Base-by-base conservation (phyloP, 1,140 invertebrate genomes). In the Dreissena polymorpha region DNA sequence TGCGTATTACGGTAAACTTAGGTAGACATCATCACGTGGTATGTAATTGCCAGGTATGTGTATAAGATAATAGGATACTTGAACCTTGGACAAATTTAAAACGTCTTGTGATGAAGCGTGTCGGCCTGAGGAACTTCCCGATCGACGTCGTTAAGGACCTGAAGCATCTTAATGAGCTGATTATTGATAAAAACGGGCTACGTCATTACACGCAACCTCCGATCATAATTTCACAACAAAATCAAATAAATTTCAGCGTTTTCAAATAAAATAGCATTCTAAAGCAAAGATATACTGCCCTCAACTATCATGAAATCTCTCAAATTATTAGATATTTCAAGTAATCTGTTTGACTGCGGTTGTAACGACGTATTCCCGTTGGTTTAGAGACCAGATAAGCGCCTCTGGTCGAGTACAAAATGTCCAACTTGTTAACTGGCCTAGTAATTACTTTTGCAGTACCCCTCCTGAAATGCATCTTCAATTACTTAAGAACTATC, bases 401-500 rank as follows among this genome's bases (percentile, higher is more conserved):
- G 16, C 57, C 16, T n/a, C 16, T 60, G 65, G 65, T n/a, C 23
- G 39, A 16, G n/a, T 70, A 18, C 23, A 25, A 6, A 79, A 79
- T 63, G 23, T 60, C 18, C 12, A 57, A 27, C 68, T 79, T 0
- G n/a, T 70, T 27, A 21, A 63, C 14, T 79, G 77, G 77, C 77
- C 67, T 16, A 67, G 51, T 7, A 39, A 63, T 0, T 79, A 79
- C 50, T 0, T n/a, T n/a, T 79, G 77, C 51, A 5, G 25, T 0
- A 57, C 25, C 21, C 77, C 77, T 18, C 13, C 25, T 25, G 21
- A 49, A 16, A 27, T 79, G 13, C 14, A 39, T 63, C 53, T 27
- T 16, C 13, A 70, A 10, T 8, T n/a, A n/a, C 63, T 79, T 14
- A 16, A 23, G 14, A 27, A 57, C 51, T 79, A 55, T 63, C 10